A percentile compares a stretch with the other conserved stretches of the same genome.
These are phyloP conservation scores for Orcinus orca DNA, from an alignment of 2,113 vertebrate species.

Conservation along the genomic window DNA sequence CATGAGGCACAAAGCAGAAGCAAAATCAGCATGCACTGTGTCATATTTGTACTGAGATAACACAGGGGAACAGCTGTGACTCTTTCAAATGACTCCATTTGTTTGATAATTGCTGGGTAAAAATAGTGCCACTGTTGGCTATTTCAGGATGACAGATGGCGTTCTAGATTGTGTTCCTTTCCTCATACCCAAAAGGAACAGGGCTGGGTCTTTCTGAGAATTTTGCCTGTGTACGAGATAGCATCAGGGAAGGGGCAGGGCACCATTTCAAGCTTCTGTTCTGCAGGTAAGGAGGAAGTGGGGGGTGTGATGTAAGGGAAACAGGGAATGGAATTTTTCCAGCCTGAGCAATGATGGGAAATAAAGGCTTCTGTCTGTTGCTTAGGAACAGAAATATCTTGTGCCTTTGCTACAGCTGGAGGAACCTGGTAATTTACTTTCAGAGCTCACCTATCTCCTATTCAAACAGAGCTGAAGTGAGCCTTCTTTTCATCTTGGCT, in stretches of 20 bases:
- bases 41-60: constrained; percentile 59
- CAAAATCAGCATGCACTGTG: constrained; percentile 44
- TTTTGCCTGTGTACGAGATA: not conserved
- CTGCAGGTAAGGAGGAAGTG: constrained; percentile 29
- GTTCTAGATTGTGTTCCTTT: constrained; percentile 80
- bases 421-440: constrained; percentile 61
- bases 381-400: constrained; percentile 67
- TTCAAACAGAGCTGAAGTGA: constrained; percentile 41
- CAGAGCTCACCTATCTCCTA: not conserved
- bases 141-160: constrained; percentile 83
- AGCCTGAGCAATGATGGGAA: not conserved
- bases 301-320: constrained; percentile 27
- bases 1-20: constrained; percentile 35
- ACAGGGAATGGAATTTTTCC: constrained; percentile 30
- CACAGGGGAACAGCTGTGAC: constrained; percentile 75
- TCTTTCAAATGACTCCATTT: constrained; percentile 75
- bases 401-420: not conserved
- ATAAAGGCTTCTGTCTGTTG: constrained; percentile 60
- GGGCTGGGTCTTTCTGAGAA: constrained; percentile 69
- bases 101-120: constrained; percentile 78
- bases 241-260: not conserved
- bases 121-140: constrained; percentile 78
- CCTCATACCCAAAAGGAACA: constrained; percentile 72
- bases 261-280: not conserved
- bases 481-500: not conserved